phyloP scores from a whole-genome alignment of 2,113 vertebrate species.

The Columba janthina region DNA sequence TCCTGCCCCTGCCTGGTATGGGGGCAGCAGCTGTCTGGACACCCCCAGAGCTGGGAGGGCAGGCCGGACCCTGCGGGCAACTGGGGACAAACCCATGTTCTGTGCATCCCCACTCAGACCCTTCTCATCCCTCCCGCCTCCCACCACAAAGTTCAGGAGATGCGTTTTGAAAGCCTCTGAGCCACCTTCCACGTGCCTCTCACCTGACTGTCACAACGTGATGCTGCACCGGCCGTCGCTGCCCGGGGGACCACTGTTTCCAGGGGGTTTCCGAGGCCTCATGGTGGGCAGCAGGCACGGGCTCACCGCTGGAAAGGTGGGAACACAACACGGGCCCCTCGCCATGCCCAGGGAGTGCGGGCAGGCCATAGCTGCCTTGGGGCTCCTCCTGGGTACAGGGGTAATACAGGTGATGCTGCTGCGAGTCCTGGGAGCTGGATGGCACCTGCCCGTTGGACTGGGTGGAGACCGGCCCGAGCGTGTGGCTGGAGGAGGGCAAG shows the following conservation, averaged over 20 bases:
- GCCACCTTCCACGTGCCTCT: rapidly evolving
- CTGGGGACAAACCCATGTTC: neutral
- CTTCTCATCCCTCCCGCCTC: neutral
- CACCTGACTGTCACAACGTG: conserved; percentile 91
- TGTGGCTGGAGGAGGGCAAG: conserved; percentile 58
- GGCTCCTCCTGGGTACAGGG: conserved; percentile 70
- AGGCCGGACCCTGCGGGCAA: rapidly evolving
- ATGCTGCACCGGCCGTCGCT: conserved; percentile 78
- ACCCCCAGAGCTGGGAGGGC: neutral
- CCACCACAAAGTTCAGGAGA: neutral
- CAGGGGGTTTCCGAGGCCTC: conserved; percentile 73
- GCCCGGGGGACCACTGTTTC: conserved; percentile 82
- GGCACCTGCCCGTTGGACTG: conserved; percentile 72
- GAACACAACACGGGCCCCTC: conserved; percentile 72
- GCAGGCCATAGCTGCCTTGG: conserved; percentile 52
- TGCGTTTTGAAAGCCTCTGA: neutral
- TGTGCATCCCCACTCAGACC: neutral
- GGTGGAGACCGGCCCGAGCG: conserved; percentile 37
- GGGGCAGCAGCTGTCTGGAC: neutral
- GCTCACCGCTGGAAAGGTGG: conserved; percentile 72
- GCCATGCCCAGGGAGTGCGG: conserved; percentile 61
- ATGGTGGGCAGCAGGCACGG: conserved; percentile 69
- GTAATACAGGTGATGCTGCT: conserved; percentile 54
- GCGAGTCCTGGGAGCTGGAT: conserved; percentile 50
- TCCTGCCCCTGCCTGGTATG: neutral